Evolutionary conservation across 1,140 invertebrate species (phyloP).

Genomic region (Pogonognathellus flavescens): DNA sequence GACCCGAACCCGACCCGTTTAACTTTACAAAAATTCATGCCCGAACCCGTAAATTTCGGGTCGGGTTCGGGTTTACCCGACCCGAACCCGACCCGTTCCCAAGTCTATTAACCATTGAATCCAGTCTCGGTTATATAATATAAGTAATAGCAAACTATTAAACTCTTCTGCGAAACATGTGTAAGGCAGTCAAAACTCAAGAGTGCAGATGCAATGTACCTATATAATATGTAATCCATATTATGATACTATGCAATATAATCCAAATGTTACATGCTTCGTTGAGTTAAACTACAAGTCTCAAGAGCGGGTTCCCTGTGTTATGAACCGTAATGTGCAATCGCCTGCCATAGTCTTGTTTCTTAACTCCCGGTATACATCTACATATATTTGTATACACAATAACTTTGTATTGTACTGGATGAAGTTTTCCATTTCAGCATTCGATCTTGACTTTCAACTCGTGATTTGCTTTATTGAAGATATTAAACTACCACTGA

Average conservation of each 20-base stretch:
- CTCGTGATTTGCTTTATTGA: not conserved
- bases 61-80: too few relatives aligned
- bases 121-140: not conserved
- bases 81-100: too few relatives aligned
- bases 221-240: too few relatives aligned
- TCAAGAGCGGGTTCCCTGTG: constrained; percentile 1
- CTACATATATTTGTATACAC: not conserved
- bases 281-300: constrained; percentile 39
- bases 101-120: too few relatives aligned
- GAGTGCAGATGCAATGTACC: too few relatives aligned
- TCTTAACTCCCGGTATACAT: not conserved
- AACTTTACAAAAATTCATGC: too few relatives aligned
- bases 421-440: not conserved
- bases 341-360: not conserved
- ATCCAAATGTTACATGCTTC: constrained; percentile 39
- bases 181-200: constrained; percentile 8
- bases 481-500: not conserved
- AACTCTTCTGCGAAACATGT: constrained; percentile 8
- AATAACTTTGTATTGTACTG: not conserved
- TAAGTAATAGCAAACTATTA: constrained; percentile 13
- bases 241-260: too few relatives aligned
- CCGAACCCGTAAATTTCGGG: too few relatives aligned
- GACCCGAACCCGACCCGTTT: too few relatives aligned
- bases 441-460: not conserved
- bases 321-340: constrained; percentile 44